Evolutionary conservation across 1,140 invertebrate species (phyloP), one percentile per base, ranked within the genome.

Genomic region (Araneus ventricosus): DNA sequence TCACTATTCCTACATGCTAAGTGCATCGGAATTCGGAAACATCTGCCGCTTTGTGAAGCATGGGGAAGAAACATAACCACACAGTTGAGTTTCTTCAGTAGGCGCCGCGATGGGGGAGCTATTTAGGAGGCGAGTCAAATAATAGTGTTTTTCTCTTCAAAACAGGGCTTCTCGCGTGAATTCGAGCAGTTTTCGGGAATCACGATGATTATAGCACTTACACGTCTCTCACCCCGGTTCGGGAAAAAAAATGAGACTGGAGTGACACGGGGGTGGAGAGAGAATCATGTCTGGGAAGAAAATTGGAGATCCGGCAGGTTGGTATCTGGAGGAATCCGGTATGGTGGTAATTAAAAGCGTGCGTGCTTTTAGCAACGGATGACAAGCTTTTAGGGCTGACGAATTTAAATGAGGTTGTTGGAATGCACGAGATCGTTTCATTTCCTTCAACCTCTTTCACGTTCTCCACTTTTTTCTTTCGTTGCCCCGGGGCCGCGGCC

Each of bases 131-230:
- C 20, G 70, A 17, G 30, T 75, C 70, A 37, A 75, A 75, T 75
- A 37, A 75, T 75, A 75, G 70, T 75, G 20, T 37, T 75, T 75
- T 75, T 75, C 70, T 75, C 70, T 34, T 75, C 70, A 75, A 75
- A 75, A 22, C 70, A 37, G 70, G 37, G 30, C 70, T 75, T 75
- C 30, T 75, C 70, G 70, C 70, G 70, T 34, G 70, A 75, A 75
- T 75, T 30, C 70, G 70, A 20, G 70, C 70, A 75, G 30, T 75
- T 75, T 75, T 34, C 14, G 3, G 70, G 34, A 75, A 75, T 75
- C 70, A 75, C 70, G 70, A 75, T 75, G 70, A 75, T 75, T 75
- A 75, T 30, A 75, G 70, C 30, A 20, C 70, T 75, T 67, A 67
- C 63, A 30, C 27, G 63, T 67, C 63, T 30, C 27, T 27, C 24